Conservation (phyloP, 2,113 vertebrate species). For the Zingel zingel region DNA sequence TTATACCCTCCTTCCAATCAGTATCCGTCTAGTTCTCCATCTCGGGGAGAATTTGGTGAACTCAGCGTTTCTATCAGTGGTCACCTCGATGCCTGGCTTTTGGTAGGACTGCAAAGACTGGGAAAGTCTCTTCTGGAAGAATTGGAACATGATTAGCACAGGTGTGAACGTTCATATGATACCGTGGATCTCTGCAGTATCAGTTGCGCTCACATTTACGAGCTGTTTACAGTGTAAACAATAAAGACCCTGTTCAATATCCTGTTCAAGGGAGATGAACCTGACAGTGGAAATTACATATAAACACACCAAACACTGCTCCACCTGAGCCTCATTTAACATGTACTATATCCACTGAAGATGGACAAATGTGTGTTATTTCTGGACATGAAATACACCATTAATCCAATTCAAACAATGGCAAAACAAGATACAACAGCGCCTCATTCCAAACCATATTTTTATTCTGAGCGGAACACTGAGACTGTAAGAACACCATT, state of each 20-base stretch:
- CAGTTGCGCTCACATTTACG: conserved; percentile 1
- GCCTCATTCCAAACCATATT: not conserved
- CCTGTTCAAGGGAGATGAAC: conserved; percentile 2
- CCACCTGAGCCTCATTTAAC: not conserved
- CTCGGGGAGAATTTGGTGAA: conserved; percentile 28
- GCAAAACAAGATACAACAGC: not conserved
- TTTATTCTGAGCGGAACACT: conserved; percentile 15
- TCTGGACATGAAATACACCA: not conserved
- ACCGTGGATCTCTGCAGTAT: not conserved
- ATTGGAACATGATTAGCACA: not conserved
- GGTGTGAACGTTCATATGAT: not conserved
- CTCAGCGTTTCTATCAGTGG: conserved; percentile 50
- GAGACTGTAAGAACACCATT: conserved; percentile 28
- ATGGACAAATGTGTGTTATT: not conserved
- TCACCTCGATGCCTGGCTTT: not conserved
- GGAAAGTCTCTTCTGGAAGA: conserved; percentile 11
- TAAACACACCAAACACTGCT: not conserved
- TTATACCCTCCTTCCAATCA: conserved; percentile 56
- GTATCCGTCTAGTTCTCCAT: conserved; percentile 53
- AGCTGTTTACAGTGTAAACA: conserved; percentile 18
- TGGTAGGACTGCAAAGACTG: not conserved
- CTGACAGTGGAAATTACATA: not conserved
- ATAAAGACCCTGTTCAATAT: conserved; percentile 30
- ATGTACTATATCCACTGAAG: not conserved
- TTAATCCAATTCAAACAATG: conserved; percentile 4